Conservation (phyloP, 2,888 invertebrate genomes). For the Lingula anatina region DNA sequence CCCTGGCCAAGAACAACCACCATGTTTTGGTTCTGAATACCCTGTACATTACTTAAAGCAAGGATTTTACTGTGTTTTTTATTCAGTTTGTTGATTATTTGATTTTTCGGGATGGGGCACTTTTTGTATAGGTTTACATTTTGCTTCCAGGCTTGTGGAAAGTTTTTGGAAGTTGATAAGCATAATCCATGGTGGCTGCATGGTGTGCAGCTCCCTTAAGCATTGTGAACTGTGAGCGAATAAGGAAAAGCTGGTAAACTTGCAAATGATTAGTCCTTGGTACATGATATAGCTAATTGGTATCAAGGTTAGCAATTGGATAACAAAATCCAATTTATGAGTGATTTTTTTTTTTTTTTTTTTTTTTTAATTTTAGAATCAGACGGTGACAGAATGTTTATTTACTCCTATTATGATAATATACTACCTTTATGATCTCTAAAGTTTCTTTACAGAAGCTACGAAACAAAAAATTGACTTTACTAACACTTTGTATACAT, state of each 20-base stretch:
- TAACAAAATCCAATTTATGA: constrained; percentile 26
- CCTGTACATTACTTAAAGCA: constrained; percentile 56
- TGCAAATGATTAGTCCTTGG: too few relatives aligned
- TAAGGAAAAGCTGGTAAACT: too few relatives aligned
- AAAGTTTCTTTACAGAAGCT: background rate
- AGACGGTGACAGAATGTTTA: background rate
- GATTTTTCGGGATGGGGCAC: too few relatives aligned
- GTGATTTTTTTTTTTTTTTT: constrained; percentile 15
- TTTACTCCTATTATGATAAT: background rate
- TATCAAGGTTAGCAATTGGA: constrained; percentile 29
- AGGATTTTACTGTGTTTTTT: too few relatives aligned
- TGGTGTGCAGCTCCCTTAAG: constrained; percentile 83
- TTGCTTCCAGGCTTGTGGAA: constrained; percentile 86
- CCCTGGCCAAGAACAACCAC: constrained; percentile 97
- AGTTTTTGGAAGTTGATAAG: constrained; percentile 93
- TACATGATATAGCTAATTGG: too few relatives aligned
- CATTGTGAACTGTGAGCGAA: too few relatives aligned
- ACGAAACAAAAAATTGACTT: too few relatives aligned
- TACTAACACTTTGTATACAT: too few relatives aligned
- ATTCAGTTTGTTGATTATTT: too few relatives aligned
- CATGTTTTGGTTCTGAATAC: constrained; percentile 83
- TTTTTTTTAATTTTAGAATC: constrained; percentile 6
- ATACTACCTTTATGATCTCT: background rate
- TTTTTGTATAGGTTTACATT: constrained; percentile 88
- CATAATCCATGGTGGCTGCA: constrained; percentile 97